Conservation (phyloP, 1,140 invertebrate genomes). For the Drosophila azteca region DNA sequence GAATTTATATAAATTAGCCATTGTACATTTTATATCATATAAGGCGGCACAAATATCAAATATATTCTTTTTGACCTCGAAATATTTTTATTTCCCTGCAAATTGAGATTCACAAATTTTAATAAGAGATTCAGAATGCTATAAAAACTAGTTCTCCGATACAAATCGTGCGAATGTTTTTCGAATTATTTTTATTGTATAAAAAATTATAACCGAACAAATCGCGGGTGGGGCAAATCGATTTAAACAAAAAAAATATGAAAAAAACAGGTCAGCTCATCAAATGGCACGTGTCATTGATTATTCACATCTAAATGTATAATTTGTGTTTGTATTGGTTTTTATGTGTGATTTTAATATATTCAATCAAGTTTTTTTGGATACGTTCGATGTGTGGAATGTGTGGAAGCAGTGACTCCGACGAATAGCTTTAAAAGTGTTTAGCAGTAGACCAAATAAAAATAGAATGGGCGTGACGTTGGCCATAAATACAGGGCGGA, state of each 20-base stretch:
- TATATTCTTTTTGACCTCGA: no score
- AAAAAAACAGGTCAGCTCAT: conserved; percentile 24
- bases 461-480: conserved; percentile 19
- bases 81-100: background rate
- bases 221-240: conserved; percentile 21
- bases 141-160: conserved; percentile 26
- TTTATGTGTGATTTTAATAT: conserved; percentile 33
- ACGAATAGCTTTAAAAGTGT: background rate
- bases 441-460: conserved; percentile 1
- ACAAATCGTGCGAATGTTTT: conserved; percentile 6
- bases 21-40: no score
- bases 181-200: conserved; percentile 1
- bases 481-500: conserved; percentile 26
- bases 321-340: background rate
- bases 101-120: background rate
- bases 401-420: background rate
- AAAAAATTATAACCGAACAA: conserved; percentile 14
- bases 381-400: conserved; percentile 1
- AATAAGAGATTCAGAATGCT: background rate
- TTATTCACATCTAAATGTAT: conserved; percentile 27
- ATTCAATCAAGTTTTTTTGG: conserved; percentile 19
- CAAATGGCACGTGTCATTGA: conserved; percentile 60
- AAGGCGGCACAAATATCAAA: no score
- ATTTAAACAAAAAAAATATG: conserved; percentile 20
- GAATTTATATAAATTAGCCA: no score